Conservation (phyloP, 2,113 vertebrate species). For the Chaenogobius annularis region DNA sequence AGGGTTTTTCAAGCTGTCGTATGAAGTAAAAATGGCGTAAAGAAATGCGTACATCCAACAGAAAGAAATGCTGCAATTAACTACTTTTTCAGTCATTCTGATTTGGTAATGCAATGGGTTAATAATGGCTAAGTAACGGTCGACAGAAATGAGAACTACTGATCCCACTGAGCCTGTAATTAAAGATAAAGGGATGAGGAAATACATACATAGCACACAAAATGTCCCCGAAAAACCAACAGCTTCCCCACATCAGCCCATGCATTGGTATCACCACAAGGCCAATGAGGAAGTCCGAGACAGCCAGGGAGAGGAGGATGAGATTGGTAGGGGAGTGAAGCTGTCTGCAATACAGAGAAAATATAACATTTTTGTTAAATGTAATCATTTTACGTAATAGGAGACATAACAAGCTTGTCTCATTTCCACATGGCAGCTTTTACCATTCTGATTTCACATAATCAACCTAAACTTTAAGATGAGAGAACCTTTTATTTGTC, state of each 20-base stretch:
- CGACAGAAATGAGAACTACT: conserved; percentile 22
- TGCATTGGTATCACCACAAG: background rate
- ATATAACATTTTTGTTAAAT: background rate
- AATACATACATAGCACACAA: background rate
- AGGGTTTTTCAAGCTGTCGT: background rate
- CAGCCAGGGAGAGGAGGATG: conserved; percentile 21
- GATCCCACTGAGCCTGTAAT: background rate
- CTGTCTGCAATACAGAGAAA: conserved; percentile 4
- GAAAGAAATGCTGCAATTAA: background rate
- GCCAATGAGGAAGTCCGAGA: conserved; percentile 6
- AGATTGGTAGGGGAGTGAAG: conserved; percentile 18
- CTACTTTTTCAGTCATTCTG: background rate
- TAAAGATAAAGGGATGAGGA: background rate
- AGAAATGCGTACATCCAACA: background rate
- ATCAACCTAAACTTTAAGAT: too few species aligned
- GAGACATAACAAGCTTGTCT: too few species aligned
- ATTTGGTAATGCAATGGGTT: background rate
- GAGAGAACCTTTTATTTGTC: too few species aligned
- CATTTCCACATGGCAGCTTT: too few species aligned
- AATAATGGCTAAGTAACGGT: background rate
- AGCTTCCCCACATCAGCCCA: background rate
- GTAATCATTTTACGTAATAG: too few species aligned
- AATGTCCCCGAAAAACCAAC: conserved; percentile 4
- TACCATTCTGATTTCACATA: too few species aligned
- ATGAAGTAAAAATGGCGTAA: background rate